Evolutionary conservation across 2,797 vertebrate species (phyloP), one percentile per base, ranked within the genome.

Genomic region (Prionace glauca): DNA sequence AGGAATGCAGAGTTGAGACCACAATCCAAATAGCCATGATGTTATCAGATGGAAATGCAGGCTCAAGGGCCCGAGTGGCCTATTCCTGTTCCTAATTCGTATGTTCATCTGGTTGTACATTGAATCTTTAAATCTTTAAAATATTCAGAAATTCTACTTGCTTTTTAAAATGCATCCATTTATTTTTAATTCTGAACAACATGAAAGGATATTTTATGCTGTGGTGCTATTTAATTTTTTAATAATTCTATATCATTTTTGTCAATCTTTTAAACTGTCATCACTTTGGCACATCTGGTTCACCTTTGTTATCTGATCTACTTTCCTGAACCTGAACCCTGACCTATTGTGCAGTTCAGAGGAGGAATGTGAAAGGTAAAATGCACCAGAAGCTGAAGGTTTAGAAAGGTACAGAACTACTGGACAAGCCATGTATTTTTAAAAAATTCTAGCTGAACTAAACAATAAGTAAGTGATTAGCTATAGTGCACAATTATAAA

Each of bases 231-330:
- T 71, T 67, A 69, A 71, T 45, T 0, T 24, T 71, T 24, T 94
- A 9, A 36, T 71, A 36, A 5, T 45, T 94, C n/a, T 36, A 71
- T 41, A 41, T 93, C 2, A 26, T 84, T 84, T 45, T 84, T 84
- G 81, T 45, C 41, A 84, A 16, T 84, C 20, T 24, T 84, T 84
- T 45, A 84, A 45, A 0, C 20, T 69, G 11, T 3, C 18, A 36
- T 24, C 62, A 67, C 60, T 56, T 69, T 92, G 50, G 16, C n/a
- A 36, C 62, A 92, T 92, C 90, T 69, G 90, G 14, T 36, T 67
- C 60, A 92, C n/a, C 90, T 90, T 90, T 90, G 56, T 62, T 90
- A 90, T 90, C 87, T 90, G 87, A 90, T 90, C 56, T 90, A 90
- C 87, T 69, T 69, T 92, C 90, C 69, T 92, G 60, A 92, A 92